A percentile compares a stretch with the other conserved stretches of the same genome.
These are phyloP conservation scores for Megaustenia siamemsis DNA, from an alignment of 2,888 invertebrate species.

Conservation along the genomic window DNA sequence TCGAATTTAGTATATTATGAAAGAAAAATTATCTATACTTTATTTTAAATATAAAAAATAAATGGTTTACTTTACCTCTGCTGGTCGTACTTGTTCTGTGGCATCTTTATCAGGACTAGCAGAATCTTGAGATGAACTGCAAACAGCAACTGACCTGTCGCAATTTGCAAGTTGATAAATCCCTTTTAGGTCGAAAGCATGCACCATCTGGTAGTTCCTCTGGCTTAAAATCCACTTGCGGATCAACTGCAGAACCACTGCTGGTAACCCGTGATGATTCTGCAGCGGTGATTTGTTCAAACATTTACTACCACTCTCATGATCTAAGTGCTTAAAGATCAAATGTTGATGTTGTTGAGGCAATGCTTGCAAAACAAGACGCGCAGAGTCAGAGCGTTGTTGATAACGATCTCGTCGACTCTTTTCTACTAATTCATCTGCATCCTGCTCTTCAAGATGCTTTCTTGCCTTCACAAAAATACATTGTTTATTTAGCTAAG, in stretches of 20 bases:
- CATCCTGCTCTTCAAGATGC: slow-evolving; percentile 56
- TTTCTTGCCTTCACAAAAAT: slow-evolving; percentile 60
- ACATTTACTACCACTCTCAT: slow-evolving; percentile 33
- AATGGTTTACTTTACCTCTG: slow-evolving; percentile 48
- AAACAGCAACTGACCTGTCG: background rate
- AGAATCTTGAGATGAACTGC: background rate
- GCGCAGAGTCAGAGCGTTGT: slow-evolving; percentile 58
- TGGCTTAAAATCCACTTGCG: slow-evolving; percentile 47
- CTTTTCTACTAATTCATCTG: slow-evolving; percentile 48
- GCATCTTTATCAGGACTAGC: background rate
- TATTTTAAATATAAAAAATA: too few relatives aligned
- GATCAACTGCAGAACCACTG: slow-evolving; percentile 26
- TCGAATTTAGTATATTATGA: too few relatives aligned
- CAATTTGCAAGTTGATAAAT: slow-evolving; percentile 25
- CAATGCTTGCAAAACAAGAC: slow-evolving; percentile 55
- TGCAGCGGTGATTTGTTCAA: background rate
- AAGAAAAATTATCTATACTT: too few relatives aligned
- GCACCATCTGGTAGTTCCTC: slow-evolving; percentile 58
- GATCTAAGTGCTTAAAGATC: slow-evolving; percentile 4
- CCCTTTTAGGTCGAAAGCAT: slow-evolving; percentile 56
- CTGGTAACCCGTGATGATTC: background rate
- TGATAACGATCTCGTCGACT: slow-evolving; percentile 44
- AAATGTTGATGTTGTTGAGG: slow-evolving; percentile 14
- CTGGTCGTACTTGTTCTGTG: slow-evolving; percentile 42
- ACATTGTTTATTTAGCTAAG: slow-evolving; percentile 17